phyloP scores from a whole-genome alignment of 2,797 vertebrate genomes.

The Hephaestus fuliginosus region DNA sequence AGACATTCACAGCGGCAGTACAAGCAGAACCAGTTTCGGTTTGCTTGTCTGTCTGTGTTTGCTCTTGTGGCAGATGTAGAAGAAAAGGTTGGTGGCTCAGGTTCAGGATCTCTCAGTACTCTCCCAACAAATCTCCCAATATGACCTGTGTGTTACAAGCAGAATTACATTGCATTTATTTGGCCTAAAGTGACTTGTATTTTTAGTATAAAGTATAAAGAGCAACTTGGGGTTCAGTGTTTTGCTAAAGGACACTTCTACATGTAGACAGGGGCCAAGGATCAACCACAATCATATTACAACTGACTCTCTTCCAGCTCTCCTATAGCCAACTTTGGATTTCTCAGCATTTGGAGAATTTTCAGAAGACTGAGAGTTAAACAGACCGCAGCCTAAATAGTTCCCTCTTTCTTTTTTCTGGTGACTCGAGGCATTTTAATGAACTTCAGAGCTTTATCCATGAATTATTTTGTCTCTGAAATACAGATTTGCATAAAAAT shows the following conservation, averaged over 20 bases:
- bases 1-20: background rate
- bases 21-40: slow-evolving; percentile 2
- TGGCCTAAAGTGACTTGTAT: background rate
- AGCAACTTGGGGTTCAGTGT: background rate
- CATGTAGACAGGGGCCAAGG: background rate
- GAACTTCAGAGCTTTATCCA: background rate
- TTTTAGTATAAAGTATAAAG: background rate
- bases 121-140: background rate
- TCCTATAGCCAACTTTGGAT: background rate
- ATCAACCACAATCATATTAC: background rate
- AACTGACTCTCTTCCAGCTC: background rate
- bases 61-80: slow-evolving; percentile 14
- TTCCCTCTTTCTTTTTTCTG: slow-evolving; percentile 2
- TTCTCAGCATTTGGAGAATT: background rate
- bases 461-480: background rate
- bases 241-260: background rate
- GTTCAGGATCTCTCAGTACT: too few species aligned
- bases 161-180: background rate
- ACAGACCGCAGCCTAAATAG: slow-evolving; percentile 6
- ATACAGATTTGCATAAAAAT: background rate
- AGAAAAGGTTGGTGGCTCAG: background rate
- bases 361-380: background rate
- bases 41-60: slow-evolving; percentile 28
- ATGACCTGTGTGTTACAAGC: background rate
- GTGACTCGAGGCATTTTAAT: background rate